A percentile compares a stretch with the other conserved stretches of the same genome.
phyloP scores from a whole-genome alignment of 2,797 vertebrate species.

The Enoplosus armatus region DNA sequence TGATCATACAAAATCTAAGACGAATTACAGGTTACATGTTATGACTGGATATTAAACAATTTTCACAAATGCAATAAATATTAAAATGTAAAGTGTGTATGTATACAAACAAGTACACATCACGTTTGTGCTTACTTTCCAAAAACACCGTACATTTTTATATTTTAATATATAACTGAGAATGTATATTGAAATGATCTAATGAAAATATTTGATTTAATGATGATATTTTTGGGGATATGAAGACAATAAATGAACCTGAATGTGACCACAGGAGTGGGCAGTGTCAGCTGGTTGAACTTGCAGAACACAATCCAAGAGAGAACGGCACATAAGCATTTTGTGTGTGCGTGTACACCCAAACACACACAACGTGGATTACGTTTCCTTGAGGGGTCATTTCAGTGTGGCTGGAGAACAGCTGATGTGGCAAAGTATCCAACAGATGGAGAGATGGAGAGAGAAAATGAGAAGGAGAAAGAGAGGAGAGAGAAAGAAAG shows the following conservation, averaged over 20 bases:
- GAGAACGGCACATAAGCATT: slow-evolving; percentile 63
- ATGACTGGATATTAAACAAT: not conserved
- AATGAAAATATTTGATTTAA: not conserved
- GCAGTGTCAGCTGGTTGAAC: slow-evolving; percentile 37
- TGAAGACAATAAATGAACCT: slow-evolving; percentile 1
- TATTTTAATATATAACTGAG: not conserved
- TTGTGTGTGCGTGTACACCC: slow-evolving; percentile 29
- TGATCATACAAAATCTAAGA: not conserved
- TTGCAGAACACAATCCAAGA: slow-evolving; percentile 68
- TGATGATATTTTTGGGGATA: not conserved
- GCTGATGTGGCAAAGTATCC: slow-evolving; percentile 84
- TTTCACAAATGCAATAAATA: not conserved
- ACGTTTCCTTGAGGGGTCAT: slow-evolving; percentile 84
- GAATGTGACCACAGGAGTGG: slow-evolving; percentile 50
- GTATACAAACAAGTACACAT: not conserved
- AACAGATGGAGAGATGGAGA: slow-evolving; percentile 62
- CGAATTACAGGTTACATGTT: not conserved
- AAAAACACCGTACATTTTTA: not conserved
- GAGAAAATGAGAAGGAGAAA: slow-evolving; percentile 57
- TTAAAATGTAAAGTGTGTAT: not conserved
- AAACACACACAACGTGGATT: slow-evolving; percentile 59
- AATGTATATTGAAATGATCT: not conserved
- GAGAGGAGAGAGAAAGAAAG: slow-evolving; percentile 4
- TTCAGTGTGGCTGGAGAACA: slow-evolving; percentile 82
- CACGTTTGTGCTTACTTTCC: not conserved